Evolutionary conservation across 37 sponge, comb jelly and placozoan species (phyloP).

Genomic region (Diacarnus erythraeanus): DNA sequence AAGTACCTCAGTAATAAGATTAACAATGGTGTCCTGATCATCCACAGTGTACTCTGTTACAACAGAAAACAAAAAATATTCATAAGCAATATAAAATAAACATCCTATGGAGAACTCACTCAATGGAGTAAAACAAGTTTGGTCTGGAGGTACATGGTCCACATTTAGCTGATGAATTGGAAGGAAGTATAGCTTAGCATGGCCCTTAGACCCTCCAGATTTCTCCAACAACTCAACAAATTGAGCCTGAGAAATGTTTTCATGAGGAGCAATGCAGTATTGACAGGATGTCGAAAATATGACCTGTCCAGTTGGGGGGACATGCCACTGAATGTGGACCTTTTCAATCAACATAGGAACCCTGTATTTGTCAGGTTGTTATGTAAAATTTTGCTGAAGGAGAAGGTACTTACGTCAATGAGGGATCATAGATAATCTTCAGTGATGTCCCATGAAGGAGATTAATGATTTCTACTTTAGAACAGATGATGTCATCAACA

Average conservation of each 20-base stretch:
- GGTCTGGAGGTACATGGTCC: conserved; percentile 11
- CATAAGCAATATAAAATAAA: not conserved
- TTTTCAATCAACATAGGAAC: conserved; percentile 9
- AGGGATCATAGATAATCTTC: conserved; percentile 57
- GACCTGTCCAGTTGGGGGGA: conserved; percentile 11
- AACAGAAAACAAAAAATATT: not conserved
- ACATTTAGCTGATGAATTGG: conserved; percentile 20
- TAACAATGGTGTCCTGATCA: not conserved
- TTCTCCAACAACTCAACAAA: conserved; percentile 23
- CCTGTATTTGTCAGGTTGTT: not conserved
- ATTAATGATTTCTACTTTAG: conserved; percentile 69
- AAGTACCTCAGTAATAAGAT: not conserved
- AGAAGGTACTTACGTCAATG: conserved; percentile 43
- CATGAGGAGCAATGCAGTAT: conserved; percentile 27
- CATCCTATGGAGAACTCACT: conserved; percentile 26
- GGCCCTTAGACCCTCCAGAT: conserved; percentile 38
- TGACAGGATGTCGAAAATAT: conserved; percentile 25
- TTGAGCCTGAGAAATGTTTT: conserved; percentile 15
- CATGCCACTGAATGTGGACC: not conserved
- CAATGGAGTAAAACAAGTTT: conserved; percentile 21
- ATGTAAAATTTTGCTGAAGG: not conserved
- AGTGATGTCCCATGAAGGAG: conserved; percentile 46
- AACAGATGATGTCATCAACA: conserved; percentile 70
- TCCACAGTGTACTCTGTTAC: not conserved
- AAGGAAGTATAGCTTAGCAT: conserved; percentile 46